Evolutionary conservation across 30 jellyfish, hydroid and myxozoan species (phyloP), one percentile per base, ranked within the genome.

Genomic region (Haliclystus octoradiatus): DNA sequence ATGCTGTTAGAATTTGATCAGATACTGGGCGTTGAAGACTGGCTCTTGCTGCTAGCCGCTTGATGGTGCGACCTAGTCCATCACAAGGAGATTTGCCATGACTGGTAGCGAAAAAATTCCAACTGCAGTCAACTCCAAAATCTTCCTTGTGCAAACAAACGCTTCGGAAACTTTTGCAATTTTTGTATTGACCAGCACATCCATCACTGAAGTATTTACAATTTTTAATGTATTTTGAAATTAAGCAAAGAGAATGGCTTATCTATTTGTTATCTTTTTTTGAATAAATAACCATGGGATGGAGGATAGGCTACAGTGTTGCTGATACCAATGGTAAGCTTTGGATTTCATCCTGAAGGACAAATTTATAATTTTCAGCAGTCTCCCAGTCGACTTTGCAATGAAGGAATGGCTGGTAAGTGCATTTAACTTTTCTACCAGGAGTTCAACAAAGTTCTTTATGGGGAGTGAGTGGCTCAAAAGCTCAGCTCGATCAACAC

Each of bases 401-500:
- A 83, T 76, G 53, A 9, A 75, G 28, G 93, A 83, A 65, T 83
- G 95, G 26, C 81, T 30, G 19, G 87, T 83, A 33, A 69, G 65
- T 46, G 60, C 52, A 23, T 34, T 65, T 28, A 75, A 69, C 52
- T 75, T 73, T 26, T 67, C 85, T 15, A 60, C 34, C 12, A 76
- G 47, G 50, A 69, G 15, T 31, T 61, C 67, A 32, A 70, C 33
- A 50, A 64, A 57, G 22, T 77, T 78, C 30, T 35, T 29, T 25
- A 77, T 74, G 24, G 78, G 84, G n/a, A n/a, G n/a, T n/a, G n/a
- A n/a, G n/a, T n/a, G n/a, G n/a, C n/a, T n/a, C n/a, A n/a, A n/a
- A n/a, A n/a, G n/a, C n/a, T n/a, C n/a, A n/a, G 95, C 67, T 77
- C 93, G 49, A 47, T 76, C 88, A 68, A 77, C 65, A 2, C 84